Percentiles rank a stretch among this genome's conserved stretches.
phyloP scores from a whole-genome alignment of 2,888 invertebrate genomes.

The Prosapia bicincta region DNA sequence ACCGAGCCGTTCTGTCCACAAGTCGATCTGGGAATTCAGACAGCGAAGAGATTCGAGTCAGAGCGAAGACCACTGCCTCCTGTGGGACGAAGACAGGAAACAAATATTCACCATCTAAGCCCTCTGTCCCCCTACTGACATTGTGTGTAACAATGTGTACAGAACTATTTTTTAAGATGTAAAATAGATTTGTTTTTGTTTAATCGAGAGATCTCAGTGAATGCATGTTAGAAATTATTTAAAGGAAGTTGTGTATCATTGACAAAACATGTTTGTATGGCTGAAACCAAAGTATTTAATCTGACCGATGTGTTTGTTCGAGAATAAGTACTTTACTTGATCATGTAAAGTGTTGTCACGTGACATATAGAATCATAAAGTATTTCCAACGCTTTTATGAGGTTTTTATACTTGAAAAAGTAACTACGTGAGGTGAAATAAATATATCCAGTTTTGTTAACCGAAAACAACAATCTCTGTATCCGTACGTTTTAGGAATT shows the following conservation, averaged over 20 bases:
- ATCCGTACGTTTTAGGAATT: too few relatives aligned
- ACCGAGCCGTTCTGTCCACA: not conserved
- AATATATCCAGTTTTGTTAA: too few relatives aligned
- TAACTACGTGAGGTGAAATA: too few relatives aligned
- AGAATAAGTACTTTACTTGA: too few relatives aligned
- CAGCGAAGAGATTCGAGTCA: not conserved
- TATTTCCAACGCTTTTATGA: too few relatives aligned
- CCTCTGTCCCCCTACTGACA: not conserved
- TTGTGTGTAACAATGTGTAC: not conserved
- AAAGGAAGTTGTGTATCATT: not conserved
- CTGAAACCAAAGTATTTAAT: not conserved
- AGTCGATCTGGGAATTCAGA: not conserved
- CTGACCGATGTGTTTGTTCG: too few relatives aligned
- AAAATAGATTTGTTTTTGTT: not conserved
- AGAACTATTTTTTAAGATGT: not conserved
- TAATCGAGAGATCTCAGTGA: not conserved
- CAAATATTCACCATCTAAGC: not conserved
- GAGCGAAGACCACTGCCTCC: not conserved
- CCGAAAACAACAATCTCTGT: too few relatives aligned
- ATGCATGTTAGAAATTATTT: not conserved
- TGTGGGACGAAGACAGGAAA: not conserved
- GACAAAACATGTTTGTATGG: not conserved
- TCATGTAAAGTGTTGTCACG: too few relatives aligned
- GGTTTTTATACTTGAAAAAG: too few relatives aligned
- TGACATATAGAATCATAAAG: too few relatives aligned